Conservation (phyloP, 2,797 vertebrate genomes). For the Hoplostethus atlanticus region DNA sequence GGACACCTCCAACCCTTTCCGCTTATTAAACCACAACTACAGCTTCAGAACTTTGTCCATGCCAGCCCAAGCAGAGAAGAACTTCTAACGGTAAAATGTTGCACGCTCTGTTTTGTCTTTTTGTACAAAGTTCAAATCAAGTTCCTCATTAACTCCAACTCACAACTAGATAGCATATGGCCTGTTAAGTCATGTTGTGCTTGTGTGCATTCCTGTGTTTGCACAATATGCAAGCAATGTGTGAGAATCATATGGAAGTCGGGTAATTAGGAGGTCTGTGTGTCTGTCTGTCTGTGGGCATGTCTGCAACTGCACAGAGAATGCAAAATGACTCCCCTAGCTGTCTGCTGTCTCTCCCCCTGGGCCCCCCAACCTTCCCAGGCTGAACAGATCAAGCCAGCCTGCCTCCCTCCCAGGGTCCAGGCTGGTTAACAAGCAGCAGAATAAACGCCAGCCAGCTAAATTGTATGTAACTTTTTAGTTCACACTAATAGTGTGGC, state of each 20-base stretch:
- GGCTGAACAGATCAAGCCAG: slow-evolving; percentile 73
- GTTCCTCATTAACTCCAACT: slow-evolving; percentile 35
- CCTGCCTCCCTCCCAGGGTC: slow-evolving; percentile 61
- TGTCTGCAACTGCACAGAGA: slow-evolving; percentile 55
- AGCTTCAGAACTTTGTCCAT: slow-evolving; percentile 51
- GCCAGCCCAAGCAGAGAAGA: slow-evolving; percentile 59
- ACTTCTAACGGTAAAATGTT: slow-evolving; percentile 34
- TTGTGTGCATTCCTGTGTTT: slow-evolving; percentile 43
- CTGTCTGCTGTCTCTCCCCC: slow-evolving; percentile 56
- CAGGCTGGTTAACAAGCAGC: slow-evolving; percentile 82
- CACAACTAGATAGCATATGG: slow-evolving; percentile 35
- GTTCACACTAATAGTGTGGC: slow-evolving; percentile 79
- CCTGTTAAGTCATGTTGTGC: slow-evolving; percentile 32
- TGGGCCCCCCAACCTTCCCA: slow-evolving; percentile 61
- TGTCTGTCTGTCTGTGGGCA: slow-evolving; percentile 28
- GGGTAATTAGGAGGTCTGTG: slow-evolving; percentile 53
- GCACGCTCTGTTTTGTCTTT: slow-evolving; percentile 31
- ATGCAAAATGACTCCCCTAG: slow-evolving; percentile 72
- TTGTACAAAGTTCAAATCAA: slow-evolving; percentile 3
- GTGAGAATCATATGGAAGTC: slow-evolving; percentile 46
- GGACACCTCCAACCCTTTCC: slow-evolving; percentile 63
- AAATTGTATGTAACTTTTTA: slow-evolving; percentile 86
- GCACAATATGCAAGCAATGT: slow-evolving; percentile 47
- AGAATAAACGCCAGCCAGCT: slow-evolving; percentile 75
- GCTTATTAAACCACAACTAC: slow-evolving; percentile 63